Evolutionary conservation across 2,888 invertebrate genomes (phyloP), one percentile per base, ranked within the genome.

Genomic region (Pterobdella sp.): DNA sequence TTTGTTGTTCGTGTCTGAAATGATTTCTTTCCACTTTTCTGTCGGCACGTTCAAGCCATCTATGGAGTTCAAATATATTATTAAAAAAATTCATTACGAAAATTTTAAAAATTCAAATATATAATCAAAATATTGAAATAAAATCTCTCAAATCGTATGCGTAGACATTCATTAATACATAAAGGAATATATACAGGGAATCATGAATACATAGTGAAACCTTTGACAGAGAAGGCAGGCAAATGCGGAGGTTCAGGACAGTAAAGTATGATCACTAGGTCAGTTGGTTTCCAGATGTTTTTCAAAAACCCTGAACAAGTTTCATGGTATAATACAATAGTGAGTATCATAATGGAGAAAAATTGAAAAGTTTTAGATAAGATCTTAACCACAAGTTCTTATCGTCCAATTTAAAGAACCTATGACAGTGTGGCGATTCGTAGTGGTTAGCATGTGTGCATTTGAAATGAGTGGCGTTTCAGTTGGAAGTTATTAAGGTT

Each of bases 231-330:
- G 65, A 77, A 76, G 29, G 75, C 64, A 0, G 77, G 76, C 31
- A 77, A 68, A 26, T 72, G 66, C 1, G 77, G 77, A 14, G 76
- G 63, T 72, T 77, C 76, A 14, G 76, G 76, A 42, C 76, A 76
- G 52, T 77, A 75, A 26, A 74, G 74, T 52, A 77, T 68, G 49
- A 75, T 66, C n/a, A 77, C 49, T 22, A 76, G 64, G 52, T 76
- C 77, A 36, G 75, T 76, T n/a, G 64, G 49, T 29, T 63, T 74
- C 70, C 73, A 72, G 22, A 76, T 73, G 67, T 77, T 70, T 14
- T 73, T 60, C 34, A 77, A 34, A 70, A 63, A 77, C 74, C 74
- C 77, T 77, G 69, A 1, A 37, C 26, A 1, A 18, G 31, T 1
- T n/a, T n/a, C 56, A 3, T 56, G 3, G 22, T 56, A n/a, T 56